Base-by-base conservation (phyloP, 2,888 invertebrate genomes). In the Trilocha varians region DNA sequence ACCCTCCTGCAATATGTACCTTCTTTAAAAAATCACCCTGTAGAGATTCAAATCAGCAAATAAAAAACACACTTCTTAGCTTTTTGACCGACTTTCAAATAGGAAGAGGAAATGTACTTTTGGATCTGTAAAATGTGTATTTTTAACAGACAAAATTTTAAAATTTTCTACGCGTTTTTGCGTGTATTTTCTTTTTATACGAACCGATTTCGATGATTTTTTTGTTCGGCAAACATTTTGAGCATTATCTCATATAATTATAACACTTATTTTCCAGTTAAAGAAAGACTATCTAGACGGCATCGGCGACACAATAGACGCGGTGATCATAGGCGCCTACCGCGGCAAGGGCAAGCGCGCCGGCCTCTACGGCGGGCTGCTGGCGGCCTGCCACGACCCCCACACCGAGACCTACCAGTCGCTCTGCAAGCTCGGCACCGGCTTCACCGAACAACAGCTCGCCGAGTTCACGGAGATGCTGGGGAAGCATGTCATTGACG, bases 221-320 rank as follows among this genome's bases (percentile, higher is more conserved):
- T n/a, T n/a, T n/a, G n/a, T n/a, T 5, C 13, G 17, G 36, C 13
- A 6, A n/a, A 2, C n/a, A 8, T 13, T 16, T 16, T 37, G 17
- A 8, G n/a, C n/a, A n/a, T n/a, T n/a, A n/a, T n/a, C n/a, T n/a
- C n/a, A n/a, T n/a, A n/a, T n/a, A n/a, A n/a, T n/a, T n/a, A n/a
- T n/a, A n/a, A n/a, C n/a, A n/a, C n/a, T n/a, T 6, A 11, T 13
- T 32, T 38, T 44, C 0, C 67, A 86, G 83, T 77, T 99, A 42
- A 99, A 99, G 76, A 99, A 99, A 69, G 99, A 99, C 87, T 99
- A 99, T 82, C 83, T 99, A 50, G 96, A 98, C 17, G 97, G 97
- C 32, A 92, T 96, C 6, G 99, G 99, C 1, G 99, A 99, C 82
- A 98, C 98, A 0, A 78, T 99, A 32, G 99, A 99, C 86, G 90